Percentiles rank a stretch among this genome's conserved stretches.
Conservation (phyloP, 2,113 vertebrate species). For the Poeciliopsis retropinna region DNA sequence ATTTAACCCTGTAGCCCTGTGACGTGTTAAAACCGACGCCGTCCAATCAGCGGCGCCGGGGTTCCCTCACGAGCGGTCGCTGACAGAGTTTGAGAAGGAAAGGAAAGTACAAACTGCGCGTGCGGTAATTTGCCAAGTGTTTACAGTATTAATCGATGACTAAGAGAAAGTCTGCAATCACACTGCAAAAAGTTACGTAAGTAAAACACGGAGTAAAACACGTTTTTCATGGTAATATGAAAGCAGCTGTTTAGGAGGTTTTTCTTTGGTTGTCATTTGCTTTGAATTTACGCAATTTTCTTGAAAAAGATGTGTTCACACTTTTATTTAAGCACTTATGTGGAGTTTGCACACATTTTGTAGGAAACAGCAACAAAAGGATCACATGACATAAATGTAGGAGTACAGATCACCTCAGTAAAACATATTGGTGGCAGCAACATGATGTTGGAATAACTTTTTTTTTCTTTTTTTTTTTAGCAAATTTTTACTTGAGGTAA, state of each 20-base stretch:
- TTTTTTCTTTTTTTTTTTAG: too few relatives aligned
- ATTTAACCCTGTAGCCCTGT: slow-evolving; percentile 14
- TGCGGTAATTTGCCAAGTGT: slow-evolving; percentile 46
- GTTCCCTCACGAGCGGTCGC: slow-evolving; percentile 38
- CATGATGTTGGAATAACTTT: too few relatives aligned
- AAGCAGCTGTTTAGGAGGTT: not conserved
- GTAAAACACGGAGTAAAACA: not conserved
- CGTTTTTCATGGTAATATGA: not conserved
- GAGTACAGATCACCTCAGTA: too few relatives aligned
- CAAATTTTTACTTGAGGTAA: too few relatives aligned
- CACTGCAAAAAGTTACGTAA: not conserved
- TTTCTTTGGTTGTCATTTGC: not conserved
- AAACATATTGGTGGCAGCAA: too few relatives aligned
- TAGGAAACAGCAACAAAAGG: too few relatives aligned
- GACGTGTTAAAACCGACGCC: slow-evolving; percentile 9
- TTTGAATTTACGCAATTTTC: not conserved
- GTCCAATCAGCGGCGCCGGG: slow-evolving; percentile 57
- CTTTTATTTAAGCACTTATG: too few relatives aligned
- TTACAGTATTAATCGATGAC: slow-evolving; percentile 48
- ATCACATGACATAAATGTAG: too few relatives aligned
- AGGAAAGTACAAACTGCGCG: slow-evolving; percentile 60
- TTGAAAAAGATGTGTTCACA: not conserved
- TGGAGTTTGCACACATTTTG: too few relatives aligned
- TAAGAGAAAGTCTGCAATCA: slow-evolving; percentile 19
- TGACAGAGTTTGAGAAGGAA: slow-evolving; percentile 29